phyloP scores from a whole-genome alignment of 2,888 invertebrate species.

The Pedicia rivosa region DNA sequence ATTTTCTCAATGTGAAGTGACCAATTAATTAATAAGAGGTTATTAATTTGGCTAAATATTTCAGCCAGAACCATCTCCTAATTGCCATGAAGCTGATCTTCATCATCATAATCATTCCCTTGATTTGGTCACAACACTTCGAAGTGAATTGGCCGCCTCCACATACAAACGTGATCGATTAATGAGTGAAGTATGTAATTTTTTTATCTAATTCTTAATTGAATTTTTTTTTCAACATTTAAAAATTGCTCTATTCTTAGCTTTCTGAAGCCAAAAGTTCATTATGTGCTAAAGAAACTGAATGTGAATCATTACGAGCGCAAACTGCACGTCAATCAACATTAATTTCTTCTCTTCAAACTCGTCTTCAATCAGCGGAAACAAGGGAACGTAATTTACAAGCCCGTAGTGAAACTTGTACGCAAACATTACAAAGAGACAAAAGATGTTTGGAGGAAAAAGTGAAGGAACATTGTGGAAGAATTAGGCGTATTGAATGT shows the following conservation, averaged over 20 bases:
- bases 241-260: slow-evolving; percentile 30
- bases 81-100: slow-evolving; percentile 18
- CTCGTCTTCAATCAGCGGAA: slow-evolving; percentile 62
- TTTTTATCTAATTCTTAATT: too few species aligned
- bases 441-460: slow-evolving; percentile 57
- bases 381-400: slow-evolving; percentile 58
- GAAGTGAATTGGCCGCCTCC: slow-evolving; percentile 69
- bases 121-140: slow-evolving; percentile 57
- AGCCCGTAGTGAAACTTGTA: slow-evolving; percentile 42
- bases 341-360: slow-evolving; percentile 61
- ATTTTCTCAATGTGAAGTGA: too few species aligned
- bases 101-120: slow-evolving; percentile 23
- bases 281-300: slow-evolving; percentile 55
- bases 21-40: too few species aligned
- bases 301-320: slow-evolving; percentile 67
- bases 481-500: slow-evolving; percentile 52
- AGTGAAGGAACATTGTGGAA: slow-evolving; percentile 58
- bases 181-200: slow-evolving; percentile 48
- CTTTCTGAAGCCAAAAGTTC: slow-evolving; percentile 53
- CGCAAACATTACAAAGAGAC: slow-evolving; percentile 60
- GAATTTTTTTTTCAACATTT: too few species aligned
- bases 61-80: too few species aligned
- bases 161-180: slow-evolving; percentile 73
- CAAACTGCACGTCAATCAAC: slow-evolving; percentile 72
- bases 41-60: too few species aligned